Percentiles rank a stretch among this genome's conserved stretches.
phyloP scores from a whole-genome alignment of 1,140 invertebrate species.

The Meloidogyne exigua region DNA sequence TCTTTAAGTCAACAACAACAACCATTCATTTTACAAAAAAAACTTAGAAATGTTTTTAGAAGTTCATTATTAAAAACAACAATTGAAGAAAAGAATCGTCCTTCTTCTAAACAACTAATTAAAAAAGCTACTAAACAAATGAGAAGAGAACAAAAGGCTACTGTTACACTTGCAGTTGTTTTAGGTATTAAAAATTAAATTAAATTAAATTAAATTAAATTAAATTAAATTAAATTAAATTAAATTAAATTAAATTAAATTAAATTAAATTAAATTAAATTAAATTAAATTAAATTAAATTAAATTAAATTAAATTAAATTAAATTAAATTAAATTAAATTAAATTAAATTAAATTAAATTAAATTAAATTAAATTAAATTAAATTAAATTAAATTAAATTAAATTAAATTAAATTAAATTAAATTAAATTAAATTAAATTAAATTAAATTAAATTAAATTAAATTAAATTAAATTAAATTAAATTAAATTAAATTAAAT shows the following conservation, averaged over 20 bases:
- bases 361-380: no score
- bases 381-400: background rate
- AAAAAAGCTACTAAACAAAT: conserved; percentile 62
- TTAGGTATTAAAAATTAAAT: conserved; percentile 73
- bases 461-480: background rate
- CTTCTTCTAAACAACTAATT: conserved; percentile 51
- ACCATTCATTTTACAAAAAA: background rate
- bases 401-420: no score
- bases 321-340: no score
- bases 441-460: no score
- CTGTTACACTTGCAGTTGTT: conserved; percentile 96
- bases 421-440: conserved; percentile 32
- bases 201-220: no score
- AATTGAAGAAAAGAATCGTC: conserved; percentile 8
- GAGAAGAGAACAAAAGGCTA: conserved; percentile 85
- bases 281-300: no score
- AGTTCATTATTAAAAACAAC: conserved; percentile 6
- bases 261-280: conserved; percentile 32
- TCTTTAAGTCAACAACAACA: background rate
- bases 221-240: background rate
- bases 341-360: conserved; percentile 32
- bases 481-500: no score
- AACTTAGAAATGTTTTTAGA: conserved; percentile 8
- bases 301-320: background rate
- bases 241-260: no score